Evolutionary conservation across 2,797 vertebrate genomes (phyloP), one percentile per base, ranked within the genome.

Genomic region (Pogonophryne albipinna): DNA sequence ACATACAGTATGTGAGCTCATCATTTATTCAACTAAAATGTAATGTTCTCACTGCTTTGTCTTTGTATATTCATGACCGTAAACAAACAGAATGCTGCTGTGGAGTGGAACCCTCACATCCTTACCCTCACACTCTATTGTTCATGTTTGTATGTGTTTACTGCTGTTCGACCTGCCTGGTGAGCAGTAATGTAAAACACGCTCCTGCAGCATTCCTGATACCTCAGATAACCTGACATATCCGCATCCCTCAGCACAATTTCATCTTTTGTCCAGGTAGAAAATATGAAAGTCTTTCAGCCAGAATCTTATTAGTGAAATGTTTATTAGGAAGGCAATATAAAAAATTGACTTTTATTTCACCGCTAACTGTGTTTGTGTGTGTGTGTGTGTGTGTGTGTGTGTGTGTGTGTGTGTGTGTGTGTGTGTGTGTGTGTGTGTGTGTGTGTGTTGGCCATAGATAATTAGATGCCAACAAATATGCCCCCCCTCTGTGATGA

Each of bases 131-230:
- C 60, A 44, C 60, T 78, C 72, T 60, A 59, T 75, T 81, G 77
- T 83, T 79, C 76, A 52, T 66, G 53, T 84, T 85, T 65, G 14
- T 49, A n/a, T 27, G 31, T 44, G 13, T 74, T 53, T 78, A 31
- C 74, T 34, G n/a, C 51, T 61, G 6, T 47, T 66, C 4, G n/a
- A 53, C 47, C 11, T 38, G 42, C 70, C 62, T 42, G 6, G 19
- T 68, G 57, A 78, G 52, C 69, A 59, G 70, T 49, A 42, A 76
- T 44, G 58, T 34, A 44, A 63, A 76, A 23, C 57, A 47, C 38
- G 4, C 20, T 41, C 27, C 16, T 15, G 31, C 74, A 70, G 57
- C 47, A 13, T 45, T 38, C 8, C 61, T 66, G 50, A 46, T 34
- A 52, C 41, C 41, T 58, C 55, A 64, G n/a, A 57, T 42, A 72